phyloP scores from a whole-genome alignment of 92 coral and sea anemone species.

The Epizoanthus fatuus region DNA sequence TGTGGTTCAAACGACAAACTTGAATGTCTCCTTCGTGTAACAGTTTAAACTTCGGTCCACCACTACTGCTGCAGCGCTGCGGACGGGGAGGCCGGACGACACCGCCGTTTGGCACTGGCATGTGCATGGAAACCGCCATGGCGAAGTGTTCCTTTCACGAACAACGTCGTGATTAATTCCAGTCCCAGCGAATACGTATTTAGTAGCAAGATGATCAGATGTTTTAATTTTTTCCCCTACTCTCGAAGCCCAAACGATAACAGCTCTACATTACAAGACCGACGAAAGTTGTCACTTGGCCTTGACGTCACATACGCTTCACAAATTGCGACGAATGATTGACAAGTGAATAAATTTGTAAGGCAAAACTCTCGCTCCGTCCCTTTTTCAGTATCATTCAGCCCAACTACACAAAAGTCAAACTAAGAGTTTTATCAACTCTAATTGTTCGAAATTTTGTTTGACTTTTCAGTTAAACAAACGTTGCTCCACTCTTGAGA shows the following conservation, averaged over 20 bases:
- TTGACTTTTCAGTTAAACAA: no score
- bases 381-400: background rate
- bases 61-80: constrained; percentile 89
- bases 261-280: constrained; percentile 12
- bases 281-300: constrained; percentile 39
- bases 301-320: constrained; percentile 31
- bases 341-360: constrained; percentile 44
- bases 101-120: constrained; percentile 74
- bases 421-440: no score
- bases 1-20: constrained; percentile 99
- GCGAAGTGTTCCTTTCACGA: constrained; percentile 29
- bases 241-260: constrained; percentile 21
- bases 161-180: background rate
- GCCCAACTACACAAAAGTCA: no score
- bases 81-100: constrained; percentile 87
- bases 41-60: constrained; percentile 98
- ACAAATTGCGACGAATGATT: background rate
- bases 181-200: constrained; percentile 3
- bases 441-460: no score
- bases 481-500: no score
- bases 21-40: constrained; percentile 99
- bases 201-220: background rate
- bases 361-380: background rate
- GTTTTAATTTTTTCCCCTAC: constrained; percentile 15
- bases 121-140: constrained; percentile 78